These are phyloP conservation scores for Frankliniella intonsa DNA, from an alignment of 2,888 invertebrate genomes.

Conservation along the genomic window DNA sequence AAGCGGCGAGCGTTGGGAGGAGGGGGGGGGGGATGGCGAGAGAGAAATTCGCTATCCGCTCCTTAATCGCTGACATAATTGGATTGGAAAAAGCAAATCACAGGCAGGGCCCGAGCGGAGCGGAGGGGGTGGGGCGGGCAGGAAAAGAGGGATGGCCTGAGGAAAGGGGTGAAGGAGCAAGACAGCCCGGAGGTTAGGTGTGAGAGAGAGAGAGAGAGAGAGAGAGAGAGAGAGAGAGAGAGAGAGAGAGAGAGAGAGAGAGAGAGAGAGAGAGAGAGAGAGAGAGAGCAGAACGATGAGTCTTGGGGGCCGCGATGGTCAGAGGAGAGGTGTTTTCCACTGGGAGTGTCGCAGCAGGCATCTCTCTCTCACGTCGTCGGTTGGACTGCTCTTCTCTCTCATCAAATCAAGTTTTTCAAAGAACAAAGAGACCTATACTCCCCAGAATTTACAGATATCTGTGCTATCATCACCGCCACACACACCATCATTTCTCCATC, in stretches of 20 bases:
- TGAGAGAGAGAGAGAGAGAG: neutral
- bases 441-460: neutral
- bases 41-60: neutral
- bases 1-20: too few species aligned
- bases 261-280: neutral
- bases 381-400: too few species aligned
- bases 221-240: neutral
- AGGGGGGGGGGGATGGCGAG: too few species aligned
- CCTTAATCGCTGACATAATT: constrained; percentile 26
- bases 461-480: neutral
- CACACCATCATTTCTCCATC: too few species aligned
- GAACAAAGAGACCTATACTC: neutral
- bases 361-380: too few species aligned
- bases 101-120: neutral
- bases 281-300: neutral
- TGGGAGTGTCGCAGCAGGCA: too few species aligned
- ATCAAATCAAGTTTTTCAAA: neutral
- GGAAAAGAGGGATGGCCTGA: too few species aligned
- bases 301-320: neutral
- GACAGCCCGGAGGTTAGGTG: neutral
- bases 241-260: neutral
- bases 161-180: too few species aligned
- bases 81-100: constrained; percentile 14
- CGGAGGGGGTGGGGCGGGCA: neutral
- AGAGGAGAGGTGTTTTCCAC: neutral